Percentiles rank a stretch among this genome's conserved stretches.
phyloP scores from a whole-genome alignment of 2,888 invertebrate species.

The Parapristionchus giblindavisi region DNA sequence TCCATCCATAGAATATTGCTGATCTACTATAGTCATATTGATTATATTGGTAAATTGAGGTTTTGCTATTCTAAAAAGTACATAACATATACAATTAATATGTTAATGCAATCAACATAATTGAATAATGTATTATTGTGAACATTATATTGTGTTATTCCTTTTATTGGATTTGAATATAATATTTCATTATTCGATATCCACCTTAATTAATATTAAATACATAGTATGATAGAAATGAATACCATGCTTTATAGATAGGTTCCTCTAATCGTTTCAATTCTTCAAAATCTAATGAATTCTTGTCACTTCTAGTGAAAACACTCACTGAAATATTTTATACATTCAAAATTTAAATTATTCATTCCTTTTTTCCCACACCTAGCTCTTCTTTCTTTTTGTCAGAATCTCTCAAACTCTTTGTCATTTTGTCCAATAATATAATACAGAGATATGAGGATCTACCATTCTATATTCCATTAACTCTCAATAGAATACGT shows the following conservation, averaged over 20 bases:
- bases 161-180: neutral
- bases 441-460: too few species aligned
- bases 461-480: too few species aligned
- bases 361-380: too few species aligned
- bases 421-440: too few species aligned
- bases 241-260: neutral
- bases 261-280: too few species aligned
- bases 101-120: neutral
- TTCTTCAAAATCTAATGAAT: too few species aligned
- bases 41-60: constrained; percentile 4
- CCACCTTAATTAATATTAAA: constrained; percentile 1
- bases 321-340: too few species aligned
- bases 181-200: neutral
- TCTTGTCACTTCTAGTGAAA: too few species aligned
- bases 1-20: neutral
- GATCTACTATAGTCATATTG: constrained; percentile 8
- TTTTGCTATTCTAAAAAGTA: constrained; percentile 9
- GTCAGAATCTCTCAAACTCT: too few species aligned
- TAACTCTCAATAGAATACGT: too few species aligned
- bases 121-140: neutral
- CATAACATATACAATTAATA: neutral
- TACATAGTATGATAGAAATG: neutral
- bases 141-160: neutral
- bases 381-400: too few species aligned
- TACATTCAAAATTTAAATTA: too few species aligned